phyloP scores from a whole-genome alignment of 2,888 invertebrate species.

The Tricholauxania praeusta region DNA sequence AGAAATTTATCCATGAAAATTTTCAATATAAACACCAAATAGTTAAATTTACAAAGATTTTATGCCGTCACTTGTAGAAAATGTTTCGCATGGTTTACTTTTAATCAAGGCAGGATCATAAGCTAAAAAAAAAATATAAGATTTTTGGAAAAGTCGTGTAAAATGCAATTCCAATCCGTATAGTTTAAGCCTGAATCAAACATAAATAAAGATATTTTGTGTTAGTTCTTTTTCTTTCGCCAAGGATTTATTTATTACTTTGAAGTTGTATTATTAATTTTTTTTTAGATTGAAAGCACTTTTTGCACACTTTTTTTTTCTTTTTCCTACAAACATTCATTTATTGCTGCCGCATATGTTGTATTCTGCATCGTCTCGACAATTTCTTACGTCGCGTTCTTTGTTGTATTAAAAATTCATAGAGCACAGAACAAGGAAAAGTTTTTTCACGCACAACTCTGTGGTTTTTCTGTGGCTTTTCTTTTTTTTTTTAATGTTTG shows the following conservation, averaged over 20 bases:
- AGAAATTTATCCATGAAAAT: no score
- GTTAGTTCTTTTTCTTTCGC: neutral
- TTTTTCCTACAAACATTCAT: neutral
- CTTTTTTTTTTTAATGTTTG: conserved; percentile 20
- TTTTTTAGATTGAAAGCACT: neutral
- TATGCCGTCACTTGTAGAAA: no score
- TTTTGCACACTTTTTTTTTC: neutral
- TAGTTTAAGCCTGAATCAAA: neutral
- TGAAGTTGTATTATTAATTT: neutral
- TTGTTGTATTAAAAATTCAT: conserved; percentile 65
- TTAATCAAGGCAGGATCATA: no score
- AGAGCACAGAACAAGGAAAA: conserved; percentile 49
- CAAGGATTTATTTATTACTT: conserved; percentile 9
- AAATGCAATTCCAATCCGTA: no score
- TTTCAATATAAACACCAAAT: no score
- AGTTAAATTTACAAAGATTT: no score
- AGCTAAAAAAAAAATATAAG: no score
- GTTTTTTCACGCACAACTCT: conserved; percentile 55
- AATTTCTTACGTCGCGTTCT: neutral
- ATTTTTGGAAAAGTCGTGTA: no score
- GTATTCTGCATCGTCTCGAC: neutral
- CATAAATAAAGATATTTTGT: neutral
- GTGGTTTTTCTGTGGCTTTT: conserved; percentile 38
- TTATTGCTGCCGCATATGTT: conserved; percentile 1
- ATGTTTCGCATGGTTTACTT: no score